Percentiles rank a stretch among this genome's conserved stretches.
Conservation (phyloP, 1,140 invertebrate genomes). For the Diabrotica virgifera region DNA sequence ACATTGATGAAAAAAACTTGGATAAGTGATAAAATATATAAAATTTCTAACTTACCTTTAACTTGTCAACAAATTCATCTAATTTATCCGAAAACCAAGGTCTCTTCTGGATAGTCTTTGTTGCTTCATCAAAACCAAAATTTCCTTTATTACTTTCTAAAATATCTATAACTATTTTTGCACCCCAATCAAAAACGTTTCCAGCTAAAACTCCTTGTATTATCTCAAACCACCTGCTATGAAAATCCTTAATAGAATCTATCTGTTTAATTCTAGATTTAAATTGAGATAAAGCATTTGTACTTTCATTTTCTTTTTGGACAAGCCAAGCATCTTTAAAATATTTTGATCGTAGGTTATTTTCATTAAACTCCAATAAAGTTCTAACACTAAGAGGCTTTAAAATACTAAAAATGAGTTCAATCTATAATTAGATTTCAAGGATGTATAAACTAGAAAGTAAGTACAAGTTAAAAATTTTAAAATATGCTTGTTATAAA, state of each 20-base stretch:
- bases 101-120: slow-evolving; percentile 67
- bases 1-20: too few relatives aligned
- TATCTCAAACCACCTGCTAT: slow-evolving; percentile 58
- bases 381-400: slow-evolving; percentile 83
- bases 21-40: too few relatives aligned
- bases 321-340: slow-evolving; percentile 90
- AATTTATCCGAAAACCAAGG: slow-evolving; percentile 91
- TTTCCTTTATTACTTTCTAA: slow-evolving; percentile 64
- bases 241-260: slow-evolving; percentile 54
- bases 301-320: slow-evolving; percentile 64
- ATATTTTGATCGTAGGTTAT: slow-evolving; percentile 83
- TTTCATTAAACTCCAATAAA: slow-evolving; percentile 88
- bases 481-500: too few relatives aligned
- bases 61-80: slow-evolving; percentile 75
- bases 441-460: too few relatives aligned
- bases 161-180: slow-evolving; percentile 79
- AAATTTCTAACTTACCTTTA: slow-evolving; percentile 53
- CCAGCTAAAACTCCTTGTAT: slow-evolving; percentile 61
- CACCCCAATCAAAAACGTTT: slow-evolving; percentile 98
- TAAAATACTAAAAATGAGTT: slow-evolving; percentile 54
- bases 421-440: too few relatives aligned
- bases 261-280: slow-evolving; percentile 55
- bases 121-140: slow-evolving; percentile 81
- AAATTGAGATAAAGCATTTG: slow-evolving; percentile 54
- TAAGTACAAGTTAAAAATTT: too few relatives aligned